Base-by-base conservation (phyloP, 2,797 vertebrate genomes). In the Ctenopoma kingsleyae region DNA sequence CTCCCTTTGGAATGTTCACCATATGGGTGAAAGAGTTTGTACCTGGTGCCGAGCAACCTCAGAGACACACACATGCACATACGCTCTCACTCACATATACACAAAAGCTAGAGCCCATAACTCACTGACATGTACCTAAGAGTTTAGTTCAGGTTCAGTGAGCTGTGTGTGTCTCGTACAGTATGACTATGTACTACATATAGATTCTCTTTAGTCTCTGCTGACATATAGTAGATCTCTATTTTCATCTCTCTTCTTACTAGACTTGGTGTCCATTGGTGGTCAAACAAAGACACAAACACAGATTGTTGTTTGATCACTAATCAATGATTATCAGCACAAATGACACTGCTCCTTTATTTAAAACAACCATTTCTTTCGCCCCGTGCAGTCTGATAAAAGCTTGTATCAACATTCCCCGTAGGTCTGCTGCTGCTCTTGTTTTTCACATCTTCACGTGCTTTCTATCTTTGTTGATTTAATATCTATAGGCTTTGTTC, bases 11-110 rank as follows among this genome's bases (percentile, higher is more conserved):
- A 89, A 76, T 72, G 63, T 75, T 87, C 75, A 77, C 85, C 89
- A 88, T 90, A 87, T 86, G 87, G 81, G 76, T 79, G 76, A 86
- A 70, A 66, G 83, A 82, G 71, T 74, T 82, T 85, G 82, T 84
- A 83, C 83, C 81, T 83, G 84, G 75, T 81, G 74, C 51, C 46
- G 57, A 83, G 70, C 74, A 68, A 73, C 79, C 78, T 81, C 22
- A n/a, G 40, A 71, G 61, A 3, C 30, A 38, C 30, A 35, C 55
- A 56, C 46, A 66, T 12, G 27, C 8, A 20, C 25, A 46, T 53
- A 3, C n/a, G 8, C 51, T 36, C 51, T 35, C 55, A 54, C 15
- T 61, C 50, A 70, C 48, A 13, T 1, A 48, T 48, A 78, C 67
- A 67, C 10, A 25, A 6, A 72, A 48, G 17, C 54, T 15, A 7